Evolutionary conservation across 2,888 invertebrate species (phyloP).

Genomic region (Deilephila elpenor): DNA sequence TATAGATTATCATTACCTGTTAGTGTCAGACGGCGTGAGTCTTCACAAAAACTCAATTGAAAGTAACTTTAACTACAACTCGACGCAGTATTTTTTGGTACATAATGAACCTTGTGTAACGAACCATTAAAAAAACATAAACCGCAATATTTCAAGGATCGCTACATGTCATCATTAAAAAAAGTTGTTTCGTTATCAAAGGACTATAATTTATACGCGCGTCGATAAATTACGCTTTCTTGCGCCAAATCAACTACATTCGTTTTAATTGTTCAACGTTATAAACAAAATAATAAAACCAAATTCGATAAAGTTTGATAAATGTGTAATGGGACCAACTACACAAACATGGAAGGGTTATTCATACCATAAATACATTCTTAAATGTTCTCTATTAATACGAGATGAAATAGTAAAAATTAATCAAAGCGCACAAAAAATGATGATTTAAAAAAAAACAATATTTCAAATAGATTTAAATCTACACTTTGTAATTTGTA

Average conservation of each 20-base stretch:
- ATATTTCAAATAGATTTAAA: neutral
- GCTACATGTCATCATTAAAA: slow-evolving; percentile 37
- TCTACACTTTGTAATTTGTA: neutral
- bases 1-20: slow-evolving; percentile 1
- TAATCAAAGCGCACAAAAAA: too few relatives aligned
- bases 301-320: slow-evolving; percentile 53
- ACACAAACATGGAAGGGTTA: neutral
- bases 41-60: neutral
- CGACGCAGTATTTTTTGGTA: neutral
- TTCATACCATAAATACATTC: too few relatives aligned
- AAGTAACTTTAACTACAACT: neutral
- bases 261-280: slow-evolving; percentile 64
- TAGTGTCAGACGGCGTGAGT: neutral
- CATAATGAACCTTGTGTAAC: slow-evolving; percentile 18
- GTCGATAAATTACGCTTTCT: slow-evolving; percentile 49
- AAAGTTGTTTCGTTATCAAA: slow-evolving; percentile 47
- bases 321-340: slow-evolving; percentile 34
- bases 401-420: too few relatives aligned
- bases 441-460: neutral
- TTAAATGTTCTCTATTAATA: too few relatives aligned
- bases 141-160: slow-evolving; percentile 32
- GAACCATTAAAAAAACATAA: slow-evolving; percentile 27
- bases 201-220: slow-evolving; percentile 39
- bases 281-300: slow-evolving; percentile 65
- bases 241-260: slow-evolving; percentile 55